Conservation (phyloP, 2,888 invertebrate genomes). For the Calameuta pallipes region DNA sequence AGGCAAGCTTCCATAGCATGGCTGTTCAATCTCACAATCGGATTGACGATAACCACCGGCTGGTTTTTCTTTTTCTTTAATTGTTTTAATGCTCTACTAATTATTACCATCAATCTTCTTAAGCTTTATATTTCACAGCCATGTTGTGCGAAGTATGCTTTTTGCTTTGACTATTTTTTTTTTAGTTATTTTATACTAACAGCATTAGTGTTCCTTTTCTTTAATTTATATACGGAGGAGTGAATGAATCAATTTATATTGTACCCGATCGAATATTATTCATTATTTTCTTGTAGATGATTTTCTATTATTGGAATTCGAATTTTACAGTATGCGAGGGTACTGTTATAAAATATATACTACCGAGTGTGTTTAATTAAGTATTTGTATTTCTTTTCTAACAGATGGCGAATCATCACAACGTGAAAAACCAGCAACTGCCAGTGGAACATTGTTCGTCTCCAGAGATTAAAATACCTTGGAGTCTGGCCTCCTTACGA, state of each 20-base stretch:
- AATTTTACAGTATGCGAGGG: too few relatives aligned
- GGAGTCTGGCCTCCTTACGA: constrained; percentile 88
- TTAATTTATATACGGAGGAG: constrained; percentile 5
- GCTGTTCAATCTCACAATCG: constrained; percentile 49
- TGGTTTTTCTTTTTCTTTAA: constrained; percentile 34
- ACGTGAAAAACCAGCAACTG: constrained; percentile 51
- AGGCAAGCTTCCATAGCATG: constrained; percentile 67
- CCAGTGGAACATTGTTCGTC: constrained; percentile 50
- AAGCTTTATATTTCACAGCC: constrained; percentile 58
- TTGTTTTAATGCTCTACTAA: constrained; percentile 43
- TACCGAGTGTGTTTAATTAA: too few relatives aligned
- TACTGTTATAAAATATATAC: too few relatives aligned
- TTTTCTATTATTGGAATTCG: constrained; percentile 6
- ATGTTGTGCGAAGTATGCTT: constrained; percentile 66
- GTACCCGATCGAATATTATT: constrained; percentile 13
- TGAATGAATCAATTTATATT: neutral
- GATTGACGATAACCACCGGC: too few relatives aligned
- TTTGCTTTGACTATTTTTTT: constrained; percentile 51
- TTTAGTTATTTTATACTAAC: constrained; percentile 40
- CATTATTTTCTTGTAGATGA: neutral
- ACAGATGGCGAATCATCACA: constrained; percentile 44
- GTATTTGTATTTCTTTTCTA: neutral
- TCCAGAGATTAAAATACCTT: constrained; percentile 67
- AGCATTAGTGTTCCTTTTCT: constrained; percentile 9
- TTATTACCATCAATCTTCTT: constrained; percentile 39